Evolutionary conservation across 2,888 invertebrate genomes (phyloP), one percentile per base, ranked within the genome.

Genomic region (Lacanobia oleracea): DNA sequence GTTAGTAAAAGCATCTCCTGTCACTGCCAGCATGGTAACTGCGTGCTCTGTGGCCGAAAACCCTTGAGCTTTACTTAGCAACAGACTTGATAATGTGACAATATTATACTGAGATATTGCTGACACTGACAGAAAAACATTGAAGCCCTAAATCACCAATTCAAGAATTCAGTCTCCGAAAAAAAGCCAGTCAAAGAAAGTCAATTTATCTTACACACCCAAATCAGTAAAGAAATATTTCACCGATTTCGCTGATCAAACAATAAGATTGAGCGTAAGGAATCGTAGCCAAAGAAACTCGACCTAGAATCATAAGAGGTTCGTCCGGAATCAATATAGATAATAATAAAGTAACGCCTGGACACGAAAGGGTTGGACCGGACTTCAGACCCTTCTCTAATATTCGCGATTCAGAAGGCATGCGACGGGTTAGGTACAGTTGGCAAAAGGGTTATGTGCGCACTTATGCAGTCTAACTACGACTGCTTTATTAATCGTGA

Each of bases 371-470:
- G 83, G 74, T 77, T 79, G 64, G 74, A 56, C 61, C 45, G 27
- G 60, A 86, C 75, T 75, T 63, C 50, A 5, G 54, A 83, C 81
- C 85, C 77, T 85, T 73, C 63, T 75, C 76, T 85, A 76, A 86
- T 77, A 81, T 85, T 86, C 65, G 61, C 68, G 56, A 83, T 77
- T 81, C 76, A 62, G 76, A 83, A 53, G 67, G 40, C 51, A 50
- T 53, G 74, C 64, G 83, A 79, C 72, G 83, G 77, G 80, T 76
- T 72, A 63, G 18, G 74, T 78, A 78, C 68, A 51, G 54, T 45
- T 37, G 10, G 21, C 48, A 2, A 54, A 75, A 80, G 16, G 18
- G 5, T 50, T 21, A 21, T 37, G 23, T 43, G 1, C 14, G 43
- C 43, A 10, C n/a, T 14, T 18, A 16, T 18, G 56, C 2, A 53